These are phyloP conservation scores for Centrocercus urophasianus DNA, from an alignment of 2,113 vertebrate species.

Conservation along the genomic window DNA sequence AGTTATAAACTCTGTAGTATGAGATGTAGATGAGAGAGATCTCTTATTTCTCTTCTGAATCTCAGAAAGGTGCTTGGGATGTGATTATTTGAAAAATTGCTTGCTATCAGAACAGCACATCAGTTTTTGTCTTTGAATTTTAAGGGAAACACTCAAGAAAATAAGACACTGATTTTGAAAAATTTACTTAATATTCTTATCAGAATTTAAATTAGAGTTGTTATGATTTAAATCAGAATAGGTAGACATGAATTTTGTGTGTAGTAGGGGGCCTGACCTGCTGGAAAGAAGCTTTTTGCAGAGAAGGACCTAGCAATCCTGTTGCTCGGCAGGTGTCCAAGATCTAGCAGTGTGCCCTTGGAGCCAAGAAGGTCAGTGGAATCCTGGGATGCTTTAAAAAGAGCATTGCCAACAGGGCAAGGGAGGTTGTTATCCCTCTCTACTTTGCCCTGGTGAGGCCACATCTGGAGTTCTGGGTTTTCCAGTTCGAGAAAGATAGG, in stretches of 20 bases:
- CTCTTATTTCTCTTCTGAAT: background rate
- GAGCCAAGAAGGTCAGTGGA: no score
- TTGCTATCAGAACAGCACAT: background rate
- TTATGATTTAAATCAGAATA: background rate
- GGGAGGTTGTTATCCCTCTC: no score
- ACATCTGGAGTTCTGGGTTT: no score
- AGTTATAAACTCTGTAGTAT: background rate
- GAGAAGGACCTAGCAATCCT: no score
- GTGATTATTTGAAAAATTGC: constrained; percentile 8
- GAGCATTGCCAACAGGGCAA: no score
- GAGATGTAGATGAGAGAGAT: background rate
- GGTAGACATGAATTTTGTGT: background rate
- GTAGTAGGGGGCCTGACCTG: background rate
- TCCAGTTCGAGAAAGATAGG: no score
- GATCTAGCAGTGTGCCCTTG: no score
- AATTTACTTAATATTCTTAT: background rate
- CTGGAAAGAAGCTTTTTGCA: no score
- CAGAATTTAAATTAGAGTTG: background rate
- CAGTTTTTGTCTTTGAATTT: background rate
- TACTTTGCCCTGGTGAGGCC: no score
- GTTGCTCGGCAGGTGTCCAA: no score
- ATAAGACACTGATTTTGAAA: constrained; percentile 3
- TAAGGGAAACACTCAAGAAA: background rate
- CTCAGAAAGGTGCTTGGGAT: background rate
- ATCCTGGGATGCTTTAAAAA: no score